Evolutionary conservation across 1,140 invertebrate species (phyloP).

Genomic region (Trinorchestia longiramus): DNA sequence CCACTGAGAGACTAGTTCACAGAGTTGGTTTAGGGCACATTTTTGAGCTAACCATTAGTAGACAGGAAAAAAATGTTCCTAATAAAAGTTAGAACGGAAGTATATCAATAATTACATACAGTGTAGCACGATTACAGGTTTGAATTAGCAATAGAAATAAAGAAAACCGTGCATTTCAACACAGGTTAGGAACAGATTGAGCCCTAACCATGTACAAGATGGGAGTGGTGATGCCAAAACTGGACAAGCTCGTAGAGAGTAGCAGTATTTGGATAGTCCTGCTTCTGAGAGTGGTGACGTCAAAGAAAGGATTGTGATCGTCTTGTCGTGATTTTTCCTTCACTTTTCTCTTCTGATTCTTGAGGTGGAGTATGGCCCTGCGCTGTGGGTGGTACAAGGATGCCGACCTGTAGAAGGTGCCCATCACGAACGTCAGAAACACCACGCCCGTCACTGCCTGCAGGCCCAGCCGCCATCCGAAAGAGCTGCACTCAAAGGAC

Average conservation of each 20-base stretch:
- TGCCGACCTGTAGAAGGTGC: conserved; percentile 89
- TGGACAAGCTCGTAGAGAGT: conserved; percentile 81
- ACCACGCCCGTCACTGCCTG: conserved; percentile 87
- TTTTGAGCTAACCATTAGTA: not conserved
- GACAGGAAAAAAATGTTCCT: not conserved
- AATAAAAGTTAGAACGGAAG: not conserved
- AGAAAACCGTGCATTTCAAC: not conserved
- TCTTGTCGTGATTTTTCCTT: conserved; percentile 72
- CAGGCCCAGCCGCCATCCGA: conserved; percentile 89
- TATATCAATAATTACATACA: not conserved
- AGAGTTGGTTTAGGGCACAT: not conserved
- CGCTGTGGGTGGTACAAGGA: conserved; percentile 91
- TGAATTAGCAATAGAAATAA: not conserved
- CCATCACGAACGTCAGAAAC: conserved; percentile 87
- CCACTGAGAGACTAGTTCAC: too few relatives aligned
- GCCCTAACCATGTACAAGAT: conserved; percentile 83
- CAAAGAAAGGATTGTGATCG: conserved; percentile 86
- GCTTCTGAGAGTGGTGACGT: conserved; percentile 85
- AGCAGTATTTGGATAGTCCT: conserved; percentile 87
- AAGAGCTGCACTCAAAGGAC: conserved; percentile 74
- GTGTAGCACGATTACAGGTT: not conserved
- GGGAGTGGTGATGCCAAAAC: conserved; percentile 88
- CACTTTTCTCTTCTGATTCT: conserved; percentile 87
- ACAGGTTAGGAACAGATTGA: not conserved
- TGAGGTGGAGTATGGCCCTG: conserved; percentile 88